Percentiles rank a stretch among this genome's conserved stretches.
Evolutionary conservation across 2,888 invertebrate genomes (phyloP).

Genomic region (Miltochrista miniata): DNA sequence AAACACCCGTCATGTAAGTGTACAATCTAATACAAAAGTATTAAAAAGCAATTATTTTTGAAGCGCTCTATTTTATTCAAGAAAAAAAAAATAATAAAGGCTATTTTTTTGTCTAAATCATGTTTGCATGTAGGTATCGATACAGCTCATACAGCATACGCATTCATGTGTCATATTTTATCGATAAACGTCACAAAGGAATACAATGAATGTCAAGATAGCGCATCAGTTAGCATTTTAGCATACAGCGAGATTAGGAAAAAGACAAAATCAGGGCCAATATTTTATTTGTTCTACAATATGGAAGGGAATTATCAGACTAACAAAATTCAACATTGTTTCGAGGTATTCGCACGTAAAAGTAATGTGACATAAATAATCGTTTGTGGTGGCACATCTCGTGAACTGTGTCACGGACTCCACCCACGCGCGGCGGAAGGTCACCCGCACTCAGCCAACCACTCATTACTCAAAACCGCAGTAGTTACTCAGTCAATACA

Average conservation of each 20-base stretch:
- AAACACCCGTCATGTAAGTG: conserved; percentile 46
- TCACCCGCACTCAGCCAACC: conserved; percentile 61
- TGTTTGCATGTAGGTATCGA: too few species aligned
- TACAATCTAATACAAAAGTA: conserved; percentile 19
- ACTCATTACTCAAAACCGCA: conserved; percentile 59
- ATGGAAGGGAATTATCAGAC: not conserved
- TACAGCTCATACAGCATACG: too few species aligned
- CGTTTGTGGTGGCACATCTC: conserved; percentile 61
- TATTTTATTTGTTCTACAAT: too few species aligned
- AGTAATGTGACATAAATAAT: conserved; percentile 73
- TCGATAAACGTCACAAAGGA: too few species aligned
- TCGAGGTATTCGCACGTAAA: conserved; percentile 47
- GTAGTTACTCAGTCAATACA: conserved; percentile 30
- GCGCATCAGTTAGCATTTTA: too few species aligned
- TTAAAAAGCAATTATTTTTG: not conserved
- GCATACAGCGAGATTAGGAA: too few species aligned
- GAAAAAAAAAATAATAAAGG: too few species aligned
- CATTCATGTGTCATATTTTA: too few species aligned
- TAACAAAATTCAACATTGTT: conserved; percentile 10
- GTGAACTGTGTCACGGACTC: conserved; percentile 81
- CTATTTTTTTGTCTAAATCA: too few species aligned
- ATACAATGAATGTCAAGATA: too few species aligned
- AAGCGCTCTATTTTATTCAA: too few species aligned
- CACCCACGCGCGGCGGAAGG: conserved; percentile 75
- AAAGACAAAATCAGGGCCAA: too few species aligned